phyloP scores from a whole-genome alignment of 2,888 invertebrate genomes.

The Watsonalla cultraria region DNA sequence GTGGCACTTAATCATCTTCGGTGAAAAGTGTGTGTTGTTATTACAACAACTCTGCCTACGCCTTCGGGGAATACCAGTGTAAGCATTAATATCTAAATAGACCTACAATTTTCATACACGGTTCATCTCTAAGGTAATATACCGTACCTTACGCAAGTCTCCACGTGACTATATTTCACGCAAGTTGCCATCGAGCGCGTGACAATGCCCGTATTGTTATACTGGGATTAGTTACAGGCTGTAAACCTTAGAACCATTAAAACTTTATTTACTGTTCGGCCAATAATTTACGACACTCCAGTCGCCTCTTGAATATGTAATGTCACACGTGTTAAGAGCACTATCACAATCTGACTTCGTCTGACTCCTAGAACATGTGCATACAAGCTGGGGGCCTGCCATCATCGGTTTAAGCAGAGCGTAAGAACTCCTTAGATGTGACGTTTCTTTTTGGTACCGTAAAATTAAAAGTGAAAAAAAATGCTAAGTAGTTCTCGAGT shows the following conservation, averaged over 20 bases:
- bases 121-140: no score
- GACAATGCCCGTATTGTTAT: conserved; percentile 10
- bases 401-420: no score
- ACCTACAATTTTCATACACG: neutral
- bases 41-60: no score
- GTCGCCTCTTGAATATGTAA: conserved; percentile 6
- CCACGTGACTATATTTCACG: neutral
- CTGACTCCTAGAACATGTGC: neutral
- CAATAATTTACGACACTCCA: conserved; percentile 20
- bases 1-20: no score
- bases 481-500: no score
- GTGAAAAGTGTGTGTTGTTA: no score
- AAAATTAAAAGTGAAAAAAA: no score
- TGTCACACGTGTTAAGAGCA: conserved; percentile 12
- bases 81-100: no score
- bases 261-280: conserved; percentile 41
- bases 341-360: neutral
- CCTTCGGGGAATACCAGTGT: no score
- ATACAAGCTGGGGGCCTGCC: no score
- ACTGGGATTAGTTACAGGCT: conserved; percentile 26
- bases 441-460: no score
- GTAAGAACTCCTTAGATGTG: no score
- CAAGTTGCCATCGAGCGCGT: neutral
- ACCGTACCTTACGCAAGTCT: neutral
- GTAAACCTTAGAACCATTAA: conserved; percentile 31